A percentile compares a stretch with the other conserved stretches of the same genome.
phyloP scores from a whole-genome alignment of 2,797 vertebrate genomes.

The Onychomys arenicola region DNA sequence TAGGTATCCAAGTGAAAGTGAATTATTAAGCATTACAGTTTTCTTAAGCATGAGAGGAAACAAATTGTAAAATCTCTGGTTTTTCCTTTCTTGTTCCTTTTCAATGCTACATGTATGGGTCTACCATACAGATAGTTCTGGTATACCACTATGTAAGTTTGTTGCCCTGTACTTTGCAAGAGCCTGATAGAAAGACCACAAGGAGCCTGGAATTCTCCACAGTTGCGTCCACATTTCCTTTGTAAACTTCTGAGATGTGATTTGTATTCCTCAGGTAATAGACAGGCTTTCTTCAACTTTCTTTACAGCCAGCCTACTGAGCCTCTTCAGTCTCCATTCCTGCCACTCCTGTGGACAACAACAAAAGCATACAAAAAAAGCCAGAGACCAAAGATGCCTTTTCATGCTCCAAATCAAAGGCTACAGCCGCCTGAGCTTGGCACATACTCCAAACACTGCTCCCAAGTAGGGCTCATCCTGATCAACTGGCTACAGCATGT shows the following conservation, averaged over 20 bases:
- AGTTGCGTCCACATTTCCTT: constrained; percentile 71
- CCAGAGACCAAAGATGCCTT: constrained; percentile 75
- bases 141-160: neutral
- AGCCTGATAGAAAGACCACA: constrained; percentile 37
- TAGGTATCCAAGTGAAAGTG: neutral
- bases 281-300: constrained; percentile 83
- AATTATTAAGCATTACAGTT: neutral
- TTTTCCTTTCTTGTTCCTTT: constrained; percentile 24
- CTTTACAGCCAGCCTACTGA: constrained; percentile 81
- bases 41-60: neutral
- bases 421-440: constrained; percentile 65
- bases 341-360: constrained; percentile 71
- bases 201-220: constrained; percentile 17
- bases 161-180: constrained; percentile 2
- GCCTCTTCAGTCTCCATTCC: constrained; percentile 52
- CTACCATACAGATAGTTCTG: neutral
- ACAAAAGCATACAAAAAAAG: constrained; percentile 74
- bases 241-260: constrained; percentile 80
- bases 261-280: constrained; percentile 83
- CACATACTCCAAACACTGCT: constrained; percentile 54
- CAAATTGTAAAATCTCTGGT: neutral
- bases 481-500: constrained; percentile 73
- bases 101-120: neutral
- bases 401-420: constrained; percentile 72
- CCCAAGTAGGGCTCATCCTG: constrained; percentile 68